Conservation (phyloP, 2,888 invertebrate genomes). For the Diaperis boleti region DNA sequence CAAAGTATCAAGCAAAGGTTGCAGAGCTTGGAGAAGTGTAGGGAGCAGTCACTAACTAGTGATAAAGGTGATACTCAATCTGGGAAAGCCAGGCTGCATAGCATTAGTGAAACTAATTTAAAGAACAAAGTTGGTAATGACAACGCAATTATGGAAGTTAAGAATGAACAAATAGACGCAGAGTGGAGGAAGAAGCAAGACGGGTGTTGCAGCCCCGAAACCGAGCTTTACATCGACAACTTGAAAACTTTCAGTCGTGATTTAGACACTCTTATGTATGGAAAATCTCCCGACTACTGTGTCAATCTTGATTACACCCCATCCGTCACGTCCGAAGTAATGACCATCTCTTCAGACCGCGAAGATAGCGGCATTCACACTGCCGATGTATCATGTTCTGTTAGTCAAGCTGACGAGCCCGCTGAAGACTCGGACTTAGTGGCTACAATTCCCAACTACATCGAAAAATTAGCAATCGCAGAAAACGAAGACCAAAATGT, state of each 20-base stretch:
- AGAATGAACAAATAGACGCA: conserved; percentile 35
- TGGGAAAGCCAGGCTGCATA: conserved; percentile 47
- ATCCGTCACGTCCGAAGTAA: conserved; percentile 71
- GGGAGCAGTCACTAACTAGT: conserved; percentile 67
- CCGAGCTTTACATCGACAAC: conserved; percentile 66
- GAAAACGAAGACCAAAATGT: conserved; percentile 22
- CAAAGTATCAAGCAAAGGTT: conserved; percentile 81
- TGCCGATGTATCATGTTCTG: conserved; percentile 81
- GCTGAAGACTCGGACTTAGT: conserved; percentile 67
- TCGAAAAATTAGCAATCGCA: conserved; percentile 56
- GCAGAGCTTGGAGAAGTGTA: conserved; percentile 76
- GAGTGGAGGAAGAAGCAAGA: conserved; percentile 53
- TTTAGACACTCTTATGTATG: conserved; percentile 61
- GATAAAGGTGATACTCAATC: conserved; percentile 55
- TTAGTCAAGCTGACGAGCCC: conserved; percentile 80
- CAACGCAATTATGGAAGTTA: conserved; percentile 44
- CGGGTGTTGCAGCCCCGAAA: conserved; percentile 70
- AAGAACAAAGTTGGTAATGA: too few relatives aligned
- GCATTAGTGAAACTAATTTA: conserved; percentile 50
- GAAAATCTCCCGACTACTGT: conserved; percentile 64
- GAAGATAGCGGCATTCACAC: conserved; percentile 87
- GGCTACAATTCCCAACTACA: conserved; percentile 59
- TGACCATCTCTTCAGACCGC: conserved; percentile 72
- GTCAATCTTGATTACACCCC: conserved; percentile 67
- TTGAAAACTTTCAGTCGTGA: conserved; percentile 64